Conservation (phyloP, 2,113 vertebrate genomes). For the Ochotona curzoniae region DNA sequence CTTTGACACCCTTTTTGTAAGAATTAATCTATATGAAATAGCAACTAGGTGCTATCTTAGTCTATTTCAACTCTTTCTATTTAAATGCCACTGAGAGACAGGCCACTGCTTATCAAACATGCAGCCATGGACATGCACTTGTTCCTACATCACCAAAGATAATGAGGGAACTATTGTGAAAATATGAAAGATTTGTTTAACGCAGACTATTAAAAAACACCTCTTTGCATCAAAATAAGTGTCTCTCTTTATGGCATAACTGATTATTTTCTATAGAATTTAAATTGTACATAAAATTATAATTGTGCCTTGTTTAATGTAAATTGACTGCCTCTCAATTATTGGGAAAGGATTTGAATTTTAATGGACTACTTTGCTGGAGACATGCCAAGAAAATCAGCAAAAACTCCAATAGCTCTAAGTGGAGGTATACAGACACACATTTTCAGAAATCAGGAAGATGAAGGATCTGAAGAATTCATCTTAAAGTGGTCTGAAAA, state of each 20-base stretch:
- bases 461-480: not conserved
- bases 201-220: constrained; percentile 60
- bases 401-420: constrained; percentile 69
- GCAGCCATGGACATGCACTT: not conserved
- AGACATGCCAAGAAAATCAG: constrained; percentile 68
- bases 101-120: constrained; percentile 22
- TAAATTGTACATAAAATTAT: constrained; percentile 71
- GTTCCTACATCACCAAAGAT: constrained; percentile 37
- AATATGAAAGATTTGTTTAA: constrained; percentile 78
- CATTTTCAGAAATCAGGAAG: not conserved
- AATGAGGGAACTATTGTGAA: constrained; percentile 67
- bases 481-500: not conserved
- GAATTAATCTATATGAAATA: not conserved
- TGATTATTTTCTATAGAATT: constrained; percentile 79
- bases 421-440: constrained; percentile 42
- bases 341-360: constrained; percentile 78
- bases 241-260: constrained; percentile 36
- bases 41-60: not conserved
- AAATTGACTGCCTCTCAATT: constrained; percentile 74
- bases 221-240: constrained; percentile 72
- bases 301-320: constrained; percentile 80
- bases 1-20: not conserved
- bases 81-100: constrained; percentile 36
- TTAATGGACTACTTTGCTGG: constrained; percentile 73
- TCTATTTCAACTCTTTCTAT: not conserved